Percentiles rank a stretch among this genome's conserved stretches.
Conservation (phyloP, 2,888 invertebrate species). For the Schizaphis graminum region DNA sequence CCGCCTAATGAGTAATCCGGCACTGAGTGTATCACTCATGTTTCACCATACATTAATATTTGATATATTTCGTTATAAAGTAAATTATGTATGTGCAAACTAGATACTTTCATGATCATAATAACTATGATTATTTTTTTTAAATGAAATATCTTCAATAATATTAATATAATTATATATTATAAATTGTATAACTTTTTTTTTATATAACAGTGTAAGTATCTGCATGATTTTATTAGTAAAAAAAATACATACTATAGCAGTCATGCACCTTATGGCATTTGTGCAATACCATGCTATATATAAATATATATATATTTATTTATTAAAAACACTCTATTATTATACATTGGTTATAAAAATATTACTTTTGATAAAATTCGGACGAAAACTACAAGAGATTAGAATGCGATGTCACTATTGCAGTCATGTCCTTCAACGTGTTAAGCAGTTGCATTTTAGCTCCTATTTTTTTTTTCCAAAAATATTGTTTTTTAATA, state of each 20-base stretch:
- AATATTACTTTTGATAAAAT: background rate
- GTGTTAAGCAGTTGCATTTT: background rate
- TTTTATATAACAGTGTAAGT: background rate
- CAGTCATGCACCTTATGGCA: background rate
- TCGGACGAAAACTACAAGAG: background rate
- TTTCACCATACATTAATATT: background rate
- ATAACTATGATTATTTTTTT: no score
- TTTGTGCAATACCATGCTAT: background rate
- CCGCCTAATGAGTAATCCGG: no score
- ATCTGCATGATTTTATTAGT: no score
- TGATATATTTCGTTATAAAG: no score
- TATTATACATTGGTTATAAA: background rate
- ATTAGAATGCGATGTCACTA: conserved; percentile 13
- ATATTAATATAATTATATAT: background rate
- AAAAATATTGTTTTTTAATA: background rate
- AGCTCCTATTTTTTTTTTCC: no score
- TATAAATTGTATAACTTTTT: background rate
- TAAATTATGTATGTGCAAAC: background rate
- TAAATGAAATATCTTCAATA: background rate
- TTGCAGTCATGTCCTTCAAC: conserved; percentile 20
- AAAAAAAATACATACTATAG: no score
- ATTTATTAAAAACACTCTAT: background rate
- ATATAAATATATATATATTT: no score
- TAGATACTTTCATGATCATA: background rate
- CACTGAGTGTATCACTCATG: background rate